Evolutionary conservation across 2,797 vertebrate genomes (phyloP), one percentile per base, ranked within the genome.

Genomic region (Rhynchonycteris naso): DNA sequence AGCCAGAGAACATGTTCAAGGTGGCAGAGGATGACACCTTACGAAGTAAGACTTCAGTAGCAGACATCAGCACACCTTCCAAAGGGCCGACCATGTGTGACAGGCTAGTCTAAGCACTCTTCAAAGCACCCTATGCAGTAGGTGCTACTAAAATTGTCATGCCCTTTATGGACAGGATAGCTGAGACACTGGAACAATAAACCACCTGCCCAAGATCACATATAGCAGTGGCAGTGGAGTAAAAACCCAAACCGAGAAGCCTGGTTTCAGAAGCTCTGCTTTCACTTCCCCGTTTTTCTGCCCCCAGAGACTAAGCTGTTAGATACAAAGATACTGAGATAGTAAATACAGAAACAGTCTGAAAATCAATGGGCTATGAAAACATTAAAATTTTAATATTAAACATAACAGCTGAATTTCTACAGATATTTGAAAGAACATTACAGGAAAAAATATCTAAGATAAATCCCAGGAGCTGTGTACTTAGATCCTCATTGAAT

Each of bases 351-450:
- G 50, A 78, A 88, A 82, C 47, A 88, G 9, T 78, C 11, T 65
- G 15, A 82, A 63, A 80, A 75, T 59, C n/a, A 78, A 38, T 2
- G 3, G 24, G 2, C 16, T 56, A 47, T 47, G 59, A 79, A 91
- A 79, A 56, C 28, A 74, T 19, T 30, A 71, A 52, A 72, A 58
- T 52, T 87, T 61, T 74, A 75, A 86, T n/a, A 58, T 15, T 75
- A 87, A 91, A 71, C 22, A 85, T 6, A n/a, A n/a, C 56, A 91
- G 26, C 56, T 95, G 16, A 80, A 83, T 91, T 92, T 65, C 63
- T 86, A 76, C 28, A 24, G 43, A 50, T 85, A 38, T 56, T 21
- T 79, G 50, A 92, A 92, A 97, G 61, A 84, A 56, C 35, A 74
- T 63, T 58, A 68, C 88, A 94, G n/a, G 61, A 69, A 59, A 85